phyloP scores from a whole-genome alignment of 1,140 invertebrate genomes.

The Hycleus cichorii region DNA sequence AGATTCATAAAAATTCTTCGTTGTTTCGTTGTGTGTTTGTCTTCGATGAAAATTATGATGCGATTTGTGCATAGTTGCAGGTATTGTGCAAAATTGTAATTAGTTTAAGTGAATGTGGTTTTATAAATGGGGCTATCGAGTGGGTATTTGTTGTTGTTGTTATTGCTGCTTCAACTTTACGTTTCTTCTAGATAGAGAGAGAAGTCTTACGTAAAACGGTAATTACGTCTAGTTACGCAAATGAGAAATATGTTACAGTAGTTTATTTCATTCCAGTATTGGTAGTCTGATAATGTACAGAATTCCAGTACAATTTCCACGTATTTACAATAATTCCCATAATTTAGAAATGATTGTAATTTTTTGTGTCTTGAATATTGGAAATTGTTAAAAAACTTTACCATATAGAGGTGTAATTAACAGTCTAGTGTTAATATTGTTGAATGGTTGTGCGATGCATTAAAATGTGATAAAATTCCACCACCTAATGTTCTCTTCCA shows the following conservation, averaged over 20 bases:
- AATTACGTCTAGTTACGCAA: slow-evolving; percentile 17
- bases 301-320: slow-evolving; percentile 5
- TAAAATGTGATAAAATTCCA: too few species aligned
- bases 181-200: too few species aligned
- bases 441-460: too few species aligned
- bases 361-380: not conserved
- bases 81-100: slow-evolving; percentile 26
- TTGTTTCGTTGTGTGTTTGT: too few species aligned
- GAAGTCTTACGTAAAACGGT: slow-evolving; percentile 12
- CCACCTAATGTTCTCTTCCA: too few species aligned
- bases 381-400: too few species aligned
- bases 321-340: not conserved
- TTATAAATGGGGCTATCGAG: slow-evolving; percentile 30
- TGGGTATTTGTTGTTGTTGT: slow-evolving; percentile 6
- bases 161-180: too few species aligned
- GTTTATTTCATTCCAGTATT: slow-evolving; percentile 2
- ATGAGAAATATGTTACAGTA: slow-evolving; percentile 8
- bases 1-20: too few species aligned
- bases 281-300: not conserved
- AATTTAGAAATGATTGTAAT: not conserved
- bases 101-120: slow-evolving; percentile 23
- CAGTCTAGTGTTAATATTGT: too few species aligned
- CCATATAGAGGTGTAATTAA: too few species aligned
- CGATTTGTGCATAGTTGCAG: slow-evolving; percentile 2
- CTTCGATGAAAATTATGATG: not conserved